Conservation (phyloP, 2,113 vertebrate genomes). For the Noctilio leporinus region DNA sequence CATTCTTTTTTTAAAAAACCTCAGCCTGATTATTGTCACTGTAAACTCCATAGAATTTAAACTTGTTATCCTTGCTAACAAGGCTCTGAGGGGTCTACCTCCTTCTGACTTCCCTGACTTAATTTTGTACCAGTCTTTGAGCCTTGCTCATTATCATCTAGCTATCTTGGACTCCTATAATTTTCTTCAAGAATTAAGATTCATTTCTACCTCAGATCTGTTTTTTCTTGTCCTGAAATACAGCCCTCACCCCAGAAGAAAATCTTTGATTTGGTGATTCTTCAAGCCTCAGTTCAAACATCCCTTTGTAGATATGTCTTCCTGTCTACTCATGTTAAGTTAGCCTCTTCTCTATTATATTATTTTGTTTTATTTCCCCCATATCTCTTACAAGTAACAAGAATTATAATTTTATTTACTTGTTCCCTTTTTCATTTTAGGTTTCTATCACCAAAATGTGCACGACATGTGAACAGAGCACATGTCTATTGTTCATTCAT, state of each 20-base stretch:
- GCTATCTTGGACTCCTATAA: background rate
- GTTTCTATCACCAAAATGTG: background rate
- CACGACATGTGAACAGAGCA: background rate
- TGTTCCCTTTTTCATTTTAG: background rate
- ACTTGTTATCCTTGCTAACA: rapidly evolving
- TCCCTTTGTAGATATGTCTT: background rate
- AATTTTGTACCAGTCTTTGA: too few relatives aligned
- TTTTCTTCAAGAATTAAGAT: background rate
- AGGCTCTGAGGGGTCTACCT: background rate
- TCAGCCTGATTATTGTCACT: background rate
- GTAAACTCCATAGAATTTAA: background rate
- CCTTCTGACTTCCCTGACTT: background rate
- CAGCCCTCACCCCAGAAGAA: rapidly evolving
- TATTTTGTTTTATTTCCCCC: background rate
- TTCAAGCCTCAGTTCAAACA: background rate
- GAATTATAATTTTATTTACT: background rate
- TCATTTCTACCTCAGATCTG: background rate
- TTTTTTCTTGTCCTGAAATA: background rate
- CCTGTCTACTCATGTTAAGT: background rate
- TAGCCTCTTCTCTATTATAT: background rate
- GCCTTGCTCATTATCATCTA: background rate
- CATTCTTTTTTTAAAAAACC: background rate
- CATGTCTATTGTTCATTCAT: background rate
- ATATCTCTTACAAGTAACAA: background rate
- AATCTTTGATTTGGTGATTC: background rate